These are phyloP conservation scores for Thinocorus orbignyianus DNA, from an alignment of 2,113 vertebrate genomes.

Conservation along the genomic window DNA sequence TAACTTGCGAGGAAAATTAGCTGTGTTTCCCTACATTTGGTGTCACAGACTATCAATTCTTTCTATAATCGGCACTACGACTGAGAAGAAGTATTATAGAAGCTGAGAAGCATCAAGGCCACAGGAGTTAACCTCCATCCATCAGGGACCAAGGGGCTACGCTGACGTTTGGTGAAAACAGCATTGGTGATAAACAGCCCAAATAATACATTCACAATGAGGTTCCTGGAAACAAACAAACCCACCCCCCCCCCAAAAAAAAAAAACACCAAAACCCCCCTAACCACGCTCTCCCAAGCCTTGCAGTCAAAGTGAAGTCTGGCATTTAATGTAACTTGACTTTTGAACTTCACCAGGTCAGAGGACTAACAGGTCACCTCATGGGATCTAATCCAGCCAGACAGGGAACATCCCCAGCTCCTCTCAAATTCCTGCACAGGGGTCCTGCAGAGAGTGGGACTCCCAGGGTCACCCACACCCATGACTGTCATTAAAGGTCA, in stretches of 20 bases:
- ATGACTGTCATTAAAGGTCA: background rate
- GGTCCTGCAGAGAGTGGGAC: background rate
- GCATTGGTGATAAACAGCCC: background rate
- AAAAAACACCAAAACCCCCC: too few species aligned
- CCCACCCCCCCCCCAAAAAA: background rate
- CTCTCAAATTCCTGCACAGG: background rate
- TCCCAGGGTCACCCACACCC: background rate
- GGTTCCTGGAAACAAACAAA: background rate
- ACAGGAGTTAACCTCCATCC: background rate
- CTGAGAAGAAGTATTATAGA: background rate
- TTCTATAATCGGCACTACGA: background rate
- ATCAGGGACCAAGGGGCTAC: background rate
- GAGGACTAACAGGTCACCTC: background rate
- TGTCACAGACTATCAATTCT: rapidly evolving
- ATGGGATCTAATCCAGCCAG: background rate
- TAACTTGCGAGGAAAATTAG: background rate
- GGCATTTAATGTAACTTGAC: background rate
- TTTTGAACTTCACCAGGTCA: background rate
- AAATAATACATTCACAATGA: background rate
- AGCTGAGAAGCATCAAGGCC: background rate
- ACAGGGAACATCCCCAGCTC: background rate
- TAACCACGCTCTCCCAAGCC: background rate
- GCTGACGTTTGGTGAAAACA: background rate
- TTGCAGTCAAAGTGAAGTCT: background rate
- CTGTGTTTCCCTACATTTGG: rapidly evolving